These are phyloP conservation scores for Larimichthys polyactis DNA, from an alignment of 2,113 vertebrate species.

Conservation along the genomic window DNA sequence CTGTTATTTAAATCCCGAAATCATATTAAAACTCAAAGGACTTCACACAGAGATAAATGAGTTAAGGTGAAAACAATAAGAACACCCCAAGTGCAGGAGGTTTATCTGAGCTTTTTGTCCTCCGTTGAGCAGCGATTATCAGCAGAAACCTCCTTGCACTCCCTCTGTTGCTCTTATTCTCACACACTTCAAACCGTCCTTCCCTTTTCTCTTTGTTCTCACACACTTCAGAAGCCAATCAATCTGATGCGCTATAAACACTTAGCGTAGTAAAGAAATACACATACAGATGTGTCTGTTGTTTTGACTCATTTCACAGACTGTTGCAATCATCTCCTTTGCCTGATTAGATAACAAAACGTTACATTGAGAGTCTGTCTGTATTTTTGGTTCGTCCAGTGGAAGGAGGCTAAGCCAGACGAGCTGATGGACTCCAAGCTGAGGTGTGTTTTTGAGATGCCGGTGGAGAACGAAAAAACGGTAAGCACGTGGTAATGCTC, in stretches of 20 bases:
- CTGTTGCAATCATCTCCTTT: not conserved
- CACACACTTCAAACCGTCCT: not conserved
- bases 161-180: conserved; percentile 4
- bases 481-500: conserved; percentile 80
- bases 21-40: not conserved
- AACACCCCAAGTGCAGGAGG: not conserved
- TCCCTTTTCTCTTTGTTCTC: not conserved
- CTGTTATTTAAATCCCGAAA: not conserved
- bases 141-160: not conserved
- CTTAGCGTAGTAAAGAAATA: not conserved
- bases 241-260: not conserved
- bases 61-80: not conserved
- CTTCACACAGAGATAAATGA: not conserved
- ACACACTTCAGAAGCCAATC: not conserved
- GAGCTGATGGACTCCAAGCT: conserved; percentile 99
- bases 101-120: conserved; percentile 5
- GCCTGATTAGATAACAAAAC: not conserved
- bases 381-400: conserved; percentile 80
- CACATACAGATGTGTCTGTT: not conserved
- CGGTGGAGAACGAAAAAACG: conserved; percentile 94
- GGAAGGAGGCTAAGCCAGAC: conserved; percentile 98
- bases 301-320: not conserved
- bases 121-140: not conserved
- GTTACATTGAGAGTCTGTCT: not conserved
- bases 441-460: conserved; percentile 98